Conservation (phyloP, 2,113 vertebrate genomes). For the Channa maculata region DNA sequence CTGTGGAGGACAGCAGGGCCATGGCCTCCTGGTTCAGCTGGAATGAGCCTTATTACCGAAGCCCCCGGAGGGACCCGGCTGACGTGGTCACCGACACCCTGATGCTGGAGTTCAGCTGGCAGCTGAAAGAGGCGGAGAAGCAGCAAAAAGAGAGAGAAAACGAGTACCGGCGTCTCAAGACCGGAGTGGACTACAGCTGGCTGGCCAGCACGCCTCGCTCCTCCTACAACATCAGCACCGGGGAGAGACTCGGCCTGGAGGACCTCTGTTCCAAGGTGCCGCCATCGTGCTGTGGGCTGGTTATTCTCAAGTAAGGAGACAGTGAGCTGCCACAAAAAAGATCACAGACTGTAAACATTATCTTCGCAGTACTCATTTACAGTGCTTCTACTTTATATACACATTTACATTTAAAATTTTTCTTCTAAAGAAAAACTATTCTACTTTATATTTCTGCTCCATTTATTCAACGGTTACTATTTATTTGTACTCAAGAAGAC, state of each 20-base stretch:
- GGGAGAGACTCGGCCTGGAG: constrained; percentile 90
- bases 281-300: constrained; percentile 91
- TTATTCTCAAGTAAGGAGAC: constrained; percentile 90
- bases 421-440: too few species aligned
- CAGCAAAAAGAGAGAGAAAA: constrained; percentile 88
- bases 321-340: neutral
- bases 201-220: constrained; percentile 88
- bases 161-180: constrained; percentile 86
- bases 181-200: constrained; percentile 97
- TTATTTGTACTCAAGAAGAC: too few species aligned
- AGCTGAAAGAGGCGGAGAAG: constrained; percentile 91
- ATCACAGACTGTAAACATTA: too few species aligned
- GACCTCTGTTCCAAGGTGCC: constrained; percentile 92
- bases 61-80: constrained; percentile 83
- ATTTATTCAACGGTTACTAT: too few species aligned
- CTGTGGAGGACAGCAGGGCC: constrained; percentile 48
- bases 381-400: too few species aligned
- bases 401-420: too few species aligned
- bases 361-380: too few species aligned
- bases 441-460: too few species aligned
- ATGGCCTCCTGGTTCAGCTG: constrained; percentile 93
- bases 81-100: constrained; percentile 94
- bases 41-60: constrained; percentile 84
- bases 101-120: constrained; percentile 96
- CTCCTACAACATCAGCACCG: constrained; percentile 87